Conservation (phyloP, 2,113 vertebrate species). For the Microcebus lehilahytsara region DNA sequence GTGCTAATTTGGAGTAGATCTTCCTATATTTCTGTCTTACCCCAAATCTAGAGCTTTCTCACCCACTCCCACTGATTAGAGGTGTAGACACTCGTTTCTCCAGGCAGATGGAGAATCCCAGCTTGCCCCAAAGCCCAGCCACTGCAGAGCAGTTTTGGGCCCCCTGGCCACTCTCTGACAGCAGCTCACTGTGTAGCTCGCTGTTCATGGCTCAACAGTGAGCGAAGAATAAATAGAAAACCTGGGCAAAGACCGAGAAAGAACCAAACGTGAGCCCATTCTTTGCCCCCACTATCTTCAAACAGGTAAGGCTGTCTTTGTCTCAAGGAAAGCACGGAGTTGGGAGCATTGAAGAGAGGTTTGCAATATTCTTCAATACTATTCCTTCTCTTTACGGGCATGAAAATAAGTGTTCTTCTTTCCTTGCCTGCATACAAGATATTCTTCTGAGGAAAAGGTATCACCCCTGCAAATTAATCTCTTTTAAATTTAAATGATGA, state of each 20-base stretch:
- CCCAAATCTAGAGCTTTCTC: neutral
- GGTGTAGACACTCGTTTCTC: neutral
- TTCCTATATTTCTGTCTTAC: neutral
- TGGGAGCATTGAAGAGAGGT: neutral
- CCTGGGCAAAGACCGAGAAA: neutral
- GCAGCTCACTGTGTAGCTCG: neutral
- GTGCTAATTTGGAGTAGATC: neutral
- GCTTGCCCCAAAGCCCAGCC: too few species aligned
- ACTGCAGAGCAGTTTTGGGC: neutral
- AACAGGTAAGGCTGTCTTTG: too few species aligned
- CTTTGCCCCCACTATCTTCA: neutral
- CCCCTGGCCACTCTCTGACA: accelerated
- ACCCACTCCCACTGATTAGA: neutral
- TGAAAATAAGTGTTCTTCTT: neutral
- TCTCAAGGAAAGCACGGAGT: neutral
- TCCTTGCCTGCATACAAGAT: neutral
- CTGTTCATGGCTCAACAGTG: neutral
- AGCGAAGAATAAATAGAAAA: neutral
- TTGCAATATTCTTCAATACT: neutral
- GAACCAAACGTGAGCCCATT: accelerated
- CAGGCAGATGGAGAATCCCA: neutral
- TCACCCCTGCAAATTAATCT: neutral
- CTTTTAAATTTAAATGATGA: neutral
- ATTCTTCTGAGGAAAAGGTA: neutral
- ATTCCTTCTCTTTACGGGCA: neutral